phyloP scores from a whole-genome alignment of 2,888 invertebrate genomes.

The Drosophila antonietae region DNA sequence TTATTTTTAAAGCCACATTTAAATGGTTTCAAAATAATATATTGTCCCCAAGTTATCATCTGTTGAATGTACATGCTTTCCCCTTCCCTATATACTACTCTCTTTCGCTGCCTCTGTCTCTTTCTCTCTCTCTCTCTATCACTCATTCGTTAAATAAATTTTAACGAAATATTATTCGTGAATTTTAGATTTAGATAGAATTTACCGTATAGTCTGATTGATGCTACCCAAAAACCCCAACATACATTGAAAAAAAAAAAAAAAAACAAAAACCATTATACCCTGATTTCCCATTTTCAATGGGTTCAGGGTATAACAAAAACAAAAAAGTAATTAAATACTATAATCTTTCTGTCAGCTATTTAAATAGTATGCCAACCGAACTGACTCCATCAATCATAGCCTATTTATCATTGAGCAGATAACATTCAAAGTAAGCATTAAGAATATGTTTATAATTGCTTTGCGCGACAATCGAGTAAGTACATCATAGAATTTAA shows the following conservation, averaged over 20 bases:
- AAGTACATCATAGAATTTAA: neutral
- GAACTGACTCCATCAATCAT: neutral
- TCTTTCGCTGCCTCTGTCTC: neutral
- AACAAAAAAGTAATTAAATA: neutral
- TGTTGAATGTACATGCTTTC: neutral
- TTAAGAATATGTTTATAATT: neutral
- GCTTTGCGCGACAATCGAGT: neutral
- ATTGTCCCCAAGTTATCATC: neutral
- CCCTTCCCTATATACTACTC: neutral
- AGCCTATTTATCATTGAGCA: neutral
- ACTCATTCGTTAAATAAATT: neutral
- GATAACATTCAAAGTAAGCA: neutral
- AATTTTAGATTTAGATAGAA: neutral
- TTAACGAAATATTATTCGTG: neutral
- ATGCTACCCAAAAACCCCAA: too few relatives aligned
- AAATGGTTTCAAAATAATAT: too few relatives aligned
- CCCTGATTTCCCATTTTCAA: too few relatives aligned
- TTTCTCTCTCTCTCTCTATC: neutral
- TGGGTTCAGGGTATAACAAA: too few relatives aligned
- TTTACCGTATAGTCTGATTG: neutral
- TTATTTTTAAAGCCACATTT: too few relatives aligned
- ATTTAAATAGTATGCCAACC: neutral
- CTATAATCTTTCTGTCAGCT: neutral
- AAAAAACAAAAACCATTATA: neutral
- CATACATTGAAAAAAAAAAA: neutral